Evolutionary conservation across 1,140 invertebrate species (phyloP).

Genomic region (Asbolus verrucosus): DNA sequence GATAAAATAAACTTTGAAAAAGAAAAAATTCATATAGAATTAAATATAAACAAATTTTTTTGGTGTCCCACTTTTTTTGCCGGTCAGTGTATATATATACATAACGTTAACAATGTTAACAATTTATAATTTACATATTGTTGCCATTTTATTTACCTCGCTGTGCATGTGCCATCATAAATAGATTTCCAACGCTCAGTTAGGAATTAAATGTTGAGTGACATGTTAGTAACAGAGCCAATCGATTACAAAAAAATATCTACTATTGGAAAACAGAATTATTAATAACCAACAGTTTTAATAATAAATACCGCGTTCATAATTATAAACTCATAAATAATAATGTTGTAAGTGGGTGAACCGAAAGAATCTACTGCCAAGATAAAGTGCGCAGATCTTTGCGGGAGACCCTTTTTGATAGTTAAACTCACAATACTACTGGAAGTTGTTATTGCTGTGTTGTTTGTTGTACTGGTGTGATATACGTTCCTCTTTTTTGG

Average conservation of each 20-base stretch:
- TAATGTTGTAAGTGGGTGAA: background rate
- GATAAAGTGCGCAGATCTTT: slow-evolving; percentile 27
- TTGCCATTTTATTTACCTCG: no score
- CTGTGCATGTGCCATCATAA: slow-evolving; percentile 24
- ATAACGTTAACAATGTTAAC: no score
- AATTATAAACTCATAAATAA: no score
- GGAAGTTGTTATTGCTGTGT: slow-evolving; percentile 29
- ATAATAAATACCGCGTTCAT: background rate
- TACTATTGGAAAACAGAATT: background rate
- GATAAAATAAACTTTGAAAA: no score
- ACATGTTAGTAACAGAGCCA: background rate
- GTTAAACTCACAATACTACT: no score
- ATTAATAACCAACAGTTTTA: background rate
- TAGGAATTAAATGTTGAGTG: background rate
- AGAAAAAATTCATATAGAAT: no score
- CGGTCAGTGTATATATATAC: no score
- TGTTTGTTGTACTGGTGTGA: slow-evolving; percentile 12
- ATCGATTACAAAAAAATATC: background rate
- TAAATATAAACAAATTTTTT: no score
- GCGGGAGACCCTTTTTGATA: slow-evolving; percentile 18
- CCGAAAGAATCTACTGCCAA: slow-evolving; percentile 26
- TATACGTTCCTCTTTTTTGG: slow-evolving; percentile 42
- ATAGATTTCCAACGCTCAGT: slow-evolving; percentile 26
- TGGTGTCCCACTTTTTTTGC: no score
- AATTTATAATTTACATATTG: no score